These are phyloP conservation scores for Scartelaos histophorus DNA, from an alignment of 2,113 vertebrate species.

Conservation along the genomic window DNA sequence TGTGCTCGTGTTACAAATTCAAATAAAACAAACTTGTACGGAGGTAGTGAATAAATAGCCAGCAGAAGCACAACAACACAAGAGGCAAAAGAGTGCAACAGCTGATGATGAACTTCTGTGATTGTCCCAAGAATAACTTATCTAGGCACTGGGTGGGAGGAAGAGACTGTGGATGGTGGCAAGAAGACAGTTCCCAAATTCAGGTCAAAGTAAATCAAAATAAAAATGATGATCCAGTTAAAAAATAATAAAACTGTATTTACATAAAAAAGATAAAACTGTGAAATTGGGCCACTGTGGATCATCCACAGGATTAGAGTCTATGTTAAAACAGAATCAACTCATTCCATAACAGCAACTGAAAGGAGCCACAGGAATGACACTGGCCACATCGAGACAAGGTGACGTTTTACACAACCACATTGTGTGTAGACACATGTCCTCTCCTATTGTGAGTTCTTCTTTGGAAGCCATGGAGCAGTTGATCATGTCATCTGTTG, in stretches of 20 bases:
- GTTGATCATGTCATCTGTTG: constrained; percentile 26
- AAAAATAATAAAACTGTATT: constrained; percentile 21
- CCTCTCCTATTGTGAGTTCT: constrained; percentile 57
- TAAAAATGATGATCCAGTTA: neutral
- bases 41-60: constrained; percentile 62
- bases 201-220: constrained; percentile 39
- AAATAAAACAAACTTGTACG: constrained; percentile 41
- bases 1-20: constrained; percentile 41
- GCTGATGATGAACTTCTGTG: constrained; percentile 62
- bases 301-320: constrained; percentile 36
- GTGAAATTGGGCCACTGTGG: constrained; percentile 22
- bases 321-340: constrained; percentile 53
- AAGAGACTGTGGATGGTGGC: constrained; percentile 55
- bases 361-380: constrained; percentile 39
- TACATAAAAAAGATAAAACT: constrained; percentile 28
- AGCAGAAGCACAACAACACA: constrained; percentile 54
- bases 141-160: constrained; percentile 71
- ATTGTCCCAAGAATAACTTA: constrained; percentile 55
- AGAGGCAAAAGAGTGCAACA: constrained; percentile 57
- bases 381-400: constrained; percentile 39
- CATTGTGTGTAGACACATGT: constrained; percentile 52
- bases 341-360: constrained; percentile 63
- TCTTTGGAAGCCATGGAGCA: constrained; percentile 36
- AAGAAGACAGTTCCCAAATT: constrained; percentile 45
- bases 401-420: constrained; percentile 59